These are phyloP conservation scores for Galaxias olidus DNA, from an alignment of 2,797 vertebrate species.

Conservation along the genomic window DNA sequence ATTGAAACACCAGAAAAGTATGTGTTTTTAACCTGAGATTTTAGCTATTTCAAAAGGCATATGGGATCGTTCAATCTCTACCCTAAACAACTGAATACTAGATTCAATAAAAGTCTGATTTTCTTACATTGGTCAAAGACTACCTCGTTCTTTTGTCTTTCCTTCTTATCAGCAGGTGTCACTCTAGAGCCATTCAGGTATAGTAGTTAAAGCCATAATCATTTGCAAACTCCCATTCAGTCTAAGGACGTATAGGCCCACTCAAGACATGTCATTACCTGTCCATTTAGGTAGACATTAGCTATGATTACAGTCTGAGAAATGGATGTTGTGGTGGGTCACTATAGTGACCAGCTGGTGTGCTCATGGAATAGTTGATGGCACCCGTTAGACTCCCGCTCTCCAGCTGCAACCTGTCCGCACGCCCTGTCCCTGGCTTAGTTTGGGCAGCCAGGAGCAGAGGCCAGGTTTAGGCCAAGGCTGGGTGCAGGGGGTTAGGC, in stretches of 20 bases:
- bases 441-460: neutral
- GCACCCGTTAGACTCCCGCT: neutral
- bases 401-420: neutral
- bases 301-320: neutral
- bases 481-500: neutral
- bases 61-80: no score
- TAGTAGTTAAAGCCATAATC: no score
- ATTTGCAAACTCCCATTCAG: no score
- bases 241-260: no score
- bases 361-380: conserved; percentile 18
- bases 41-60: no score
- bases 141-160: neutral
- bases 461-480: conserved; percentile 1
- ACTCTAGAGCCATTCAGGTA: conserved; percentile 21
- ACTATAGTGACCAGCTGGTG: neutral
- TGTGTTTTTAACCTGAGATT: no score
- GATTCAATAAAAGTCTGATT: neutral
- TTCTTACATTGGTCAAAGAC: no score
- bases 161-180: conserved; percentile 35
- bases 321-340: neutral
- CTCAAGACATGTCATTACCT: no score
- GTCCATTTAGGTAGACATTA: neutral
- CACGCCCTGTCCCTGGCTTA: conserved; percentile 9
- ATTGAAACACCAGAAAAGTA: no score
- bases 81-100: no score